These are phyloP conservation scores for Drosophila sucinea DNA, from an alignment of 1,140 invertebrate species.

Conservation along the genomic window DNA sequence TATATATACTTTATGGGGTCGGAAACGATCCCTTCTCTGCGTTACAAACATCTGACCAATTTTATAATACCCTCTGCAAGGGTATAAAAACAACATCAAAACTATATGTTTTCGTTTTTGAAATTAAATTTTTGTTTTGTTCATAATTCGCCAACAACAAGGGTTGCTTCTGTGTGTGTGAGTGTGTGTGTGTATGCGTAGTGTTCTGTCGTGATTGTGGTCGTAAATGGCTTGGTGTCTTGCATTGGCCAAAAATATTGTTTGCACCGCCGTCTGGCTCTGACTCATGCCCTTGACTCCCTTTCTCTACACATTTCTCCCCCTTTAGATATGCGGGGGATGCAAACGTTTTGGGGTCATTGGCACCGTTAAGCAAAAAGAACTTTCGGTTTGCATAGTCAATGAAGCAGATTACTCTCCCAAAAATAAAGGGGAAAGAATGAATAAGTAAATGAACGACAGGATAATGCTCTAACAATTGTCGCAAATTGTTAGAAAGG, in stretches of 20 bases:
- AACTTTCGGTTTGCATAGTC: slow-evolving; percentile 43
- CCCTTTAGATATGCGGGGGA: slow-evolving; percentile 5
- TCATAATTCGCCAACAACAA: slow-evolving; percentile 50
- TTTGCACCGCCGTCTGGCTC: slow-evolving; percentile 69
- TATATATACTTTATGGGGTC: too few relatives aligned
- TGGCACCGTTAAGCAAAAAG: slow-evolving; percentile 56
- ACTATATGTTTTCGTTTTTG: too few relatives aligned
- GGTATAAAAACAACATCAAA: slow-evolving; percentile 37
- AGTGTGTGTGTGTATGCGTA: slow-evolving; percentile 28
- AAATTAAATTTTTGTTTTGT: slow-evolving; percentile 22
- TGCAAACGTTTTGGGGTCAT: slow-evolving; percentile 37
- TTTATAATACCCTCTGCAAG: too few relatives aligned
- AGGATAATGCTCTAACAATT: slow-evolving; percentile 60
- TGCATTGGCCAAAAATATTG: slow-evolving; percentile 61
- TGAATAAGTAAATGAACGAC: slow-evolving; percentile 33
- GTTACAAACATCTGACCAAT: too few relatives aligned
- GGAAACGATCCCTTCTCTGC: too few relatives aligned
- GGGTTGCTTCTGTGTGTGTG: slow-evolving; percentile 26
- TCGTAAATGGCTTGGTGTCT: background rate
- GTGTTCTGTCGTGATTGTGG: background rate
- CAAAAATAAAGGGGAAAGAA: slow-evolving; percentile 31
- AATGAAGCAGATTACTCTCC: slow-evolving; percentile 6
- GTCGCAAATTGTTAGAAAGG: slow-evolving; percentile 37
- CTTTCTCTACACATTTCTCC: slow-evolving; percentile 14
- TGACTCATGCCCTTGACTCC: slow-evolving; percentile 54